A percentile compares a stretch with the other conserved stretches of the same genome.
Evolutionary conservation across 2,888 invertebrate genomes (phyloP).

Genomic region (Thalpophila matura): DNA sequence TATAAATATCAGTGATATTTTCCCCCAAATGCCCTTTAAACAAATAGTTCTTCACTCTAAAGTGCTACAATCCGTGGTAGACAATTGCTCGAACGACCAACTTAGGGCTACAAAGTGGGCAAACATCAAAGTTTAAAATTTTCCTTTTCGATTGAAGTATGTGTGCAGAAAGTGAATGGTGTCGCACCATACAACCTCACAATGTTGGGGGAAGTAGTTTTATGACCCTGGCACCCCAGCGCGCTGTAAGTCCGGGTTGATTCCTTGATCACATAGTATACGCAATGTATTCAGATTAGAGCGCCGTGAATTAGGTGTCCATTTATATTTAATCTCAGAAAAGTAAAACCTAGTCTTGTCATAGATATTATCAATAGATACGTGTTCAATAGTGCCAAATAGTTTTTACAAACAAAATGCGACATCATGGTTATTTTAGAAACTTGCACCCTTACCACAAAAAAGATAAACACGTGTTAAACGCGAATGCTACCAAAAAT

Average conservation of each 20-base stretch:
- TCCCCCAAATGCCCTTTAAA: conserved; percentile 19
- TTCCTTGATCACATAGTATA: conserved; percentile 81
- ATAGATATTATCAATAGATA: too few species aligned
- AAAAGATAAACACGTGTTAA: too few species aligned
- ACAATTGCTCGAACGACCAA: conserved; percentile 24
- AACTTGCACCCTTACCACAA: too few species aligned
- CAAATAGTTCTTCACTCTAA: conserved; percentile 23
- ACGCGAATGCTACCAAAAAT: too few species aligned
- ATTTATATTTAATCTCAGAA: not conserved
- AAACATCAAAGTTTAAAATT: conserved; percentile 42
- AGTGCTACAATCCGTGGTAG: conserved; percentile 17
- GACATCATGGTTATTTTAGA: too few species aligned
- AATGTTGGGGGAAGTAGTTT: conserved; percentile 86
- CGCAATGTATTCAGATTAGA: conserved; percentile 9
- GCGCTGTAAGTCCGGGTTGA: conserved; percentile 85
- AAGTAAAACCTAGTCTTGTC: too few species aligned
- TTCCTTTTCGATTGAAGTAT: conserved; percentile 53
- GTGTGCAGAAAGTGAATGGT: conserved; percentile 72
- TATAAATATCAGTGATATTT: conserved; percentile 7
- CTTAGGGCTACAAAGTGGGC: conserved; percentile 27
- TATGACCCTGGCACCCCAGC: conserved; percentile 86
- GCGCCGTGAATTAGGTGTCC: not conserved
- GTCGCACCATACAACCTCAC: conserved; percentile 73
- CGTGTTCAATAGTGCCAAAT: too few species aligned
- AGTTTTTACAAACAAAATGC: too few species aligned